Conservation (phyloP, 2,113 vertebrate genomes). For the Dromaius novaehollandiae region DNA sequence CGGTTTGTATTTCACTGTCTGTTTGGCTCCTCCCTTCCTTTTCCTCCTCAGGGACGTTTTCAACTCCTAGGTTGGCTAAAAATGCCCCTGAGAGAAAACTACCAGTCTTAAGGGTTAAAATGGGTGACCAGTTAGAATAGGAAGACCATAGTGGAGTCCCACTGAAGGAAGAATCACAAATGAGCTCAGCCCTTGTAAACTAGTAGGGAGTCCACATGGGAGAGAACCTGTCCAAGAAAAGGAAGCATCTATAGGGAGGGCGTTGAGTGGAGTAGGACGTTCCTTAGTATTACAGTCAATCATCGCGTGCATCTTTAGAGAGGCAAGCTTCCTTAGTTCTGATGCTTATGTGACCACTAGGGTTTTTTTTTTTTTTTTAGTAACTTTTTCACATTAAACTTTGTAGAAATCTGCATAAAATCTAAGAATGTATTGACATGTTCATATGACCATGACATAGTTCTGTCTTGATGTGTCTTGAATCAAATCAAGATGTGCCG, state of each 20-base stretch:
- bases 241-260: background rate
- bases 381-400: background rate
- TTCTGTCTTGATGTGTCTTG: background rate
- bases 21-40: slow-evolving; percentile 61
- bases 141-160: background rate
- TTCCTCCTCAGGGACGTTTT: slow-evolving; percentile 39
- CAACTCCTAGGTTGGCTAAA: slow-evolving; percentile 19
- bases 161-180: background rate
- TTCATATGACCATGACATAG: too few species aligned
- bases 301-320: background rate
- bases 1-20: background rate
- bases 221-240: background rate
- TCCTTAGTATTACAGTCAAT: background rate
- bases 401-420: background rate
- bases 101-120: background rate
- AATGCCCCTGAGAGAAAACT: background rate
- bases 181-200: background rate
- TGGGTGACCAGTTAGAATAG: background rate
- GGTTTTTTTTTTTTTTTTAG: background rate
- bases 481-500: background rate
- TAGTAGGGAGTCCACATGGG: background rate
- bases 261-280: background rate
- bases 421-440: background rate
- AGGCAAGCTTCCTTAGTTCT: background rate
- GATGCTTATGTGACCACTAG: accelerated